Evolutionary conservation across 2,888 invertebrate genomes (phyloP).

Genomic region (Brassicogethes aeneus): DNA sequence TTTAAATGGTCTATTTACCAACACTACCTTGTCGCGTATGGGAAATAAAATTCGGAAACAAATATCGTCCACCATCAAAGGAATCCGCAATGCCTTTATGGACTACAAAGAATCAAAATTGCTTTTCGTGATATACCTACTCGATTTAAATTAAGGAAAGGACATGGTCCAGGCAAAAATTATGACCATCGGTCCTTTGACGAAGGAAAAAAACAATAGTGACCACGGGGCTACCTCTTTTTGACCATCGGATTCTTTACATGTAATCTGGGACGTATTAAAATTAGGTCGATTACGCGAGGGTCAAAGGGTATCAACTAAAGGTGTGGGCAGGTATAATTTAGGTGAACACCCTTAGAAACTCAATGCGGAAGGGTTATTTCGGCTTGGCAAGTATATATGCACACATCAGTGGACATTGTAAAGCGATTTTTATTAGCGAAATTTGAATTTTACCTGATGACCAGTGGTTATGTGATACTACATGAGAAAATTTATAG

Average conservation of each 20-base stretch:
- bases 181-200: slow-evolving; percentile 21
- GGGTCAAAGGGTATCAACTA: slow-evolving; percentile 31
- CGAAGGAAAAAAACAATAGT: slow-evolving; percentile 22
- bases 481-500: slow-evolving; percentile 2
- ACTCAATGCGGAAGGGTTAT: slow-evolving; percentile 4
- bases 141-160: slow-evolving; percentile 14
- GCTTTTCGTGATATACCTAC: slow-evolving; percentile 2
- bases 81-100: no score
- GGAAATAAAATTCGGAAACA: no score
- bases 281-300: slow-evolving; percentile 31
- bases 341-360: not conserved
- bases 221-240: slow-evolving; percentile 22
- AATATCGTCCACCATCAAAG: no score
- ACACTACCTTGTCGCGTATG: no score
- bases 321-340: slow-evolving; percentile 29
- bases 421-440: slow-evolving; percentile 9
- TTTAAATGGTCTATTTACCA: no score
- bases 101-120: no score
- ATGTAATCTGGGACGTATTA: slow-evolving; percentile 27
- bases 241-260: slow-evolving; percentile 22
- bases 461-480: slow-evolving; percentile 1
- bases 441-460: slow-evolving; percentile 13
- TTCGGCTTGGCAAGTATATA: slow-evolving; percentile 3
- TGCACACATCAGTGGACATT: slow-evolving; percentile 11
- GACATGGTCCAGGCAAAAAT: slow-evolving; percentile 24